Evolutionary conservation across 37 sponge, comb jelly and placozoan species (phyloP).

Genomic region (Aplysina aerophoba): DNA sequence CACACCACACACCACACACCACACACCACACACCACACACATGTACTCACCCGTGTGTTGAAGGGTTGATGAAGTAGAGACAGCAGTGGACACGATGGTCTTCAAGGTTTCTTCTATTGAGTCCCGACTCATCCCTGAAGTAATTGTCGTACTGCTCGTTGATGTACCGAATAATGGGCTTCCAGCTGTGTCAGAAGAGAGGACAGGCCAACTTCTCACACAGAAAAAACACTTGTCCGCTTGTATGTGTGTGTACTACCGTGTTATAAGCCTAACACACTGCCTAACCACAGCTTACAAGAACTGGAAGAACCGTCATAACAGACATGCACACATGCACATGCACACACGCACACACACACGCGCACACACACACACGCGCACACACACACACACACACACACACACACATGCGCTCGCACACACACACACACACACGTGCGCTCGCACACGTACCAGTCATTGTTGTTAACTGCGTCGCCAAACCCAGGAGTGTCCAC

Average conservation of each 20-base stretch:
- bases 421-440: conserved; percentile 39
- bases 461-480: conserved; percentile 91
- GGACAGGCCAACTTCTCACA: neutral
- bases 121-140: conserved; percentile 92
- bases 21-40: neutral
- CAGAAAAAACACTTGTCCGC: neutral
- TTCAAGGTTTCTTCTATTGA: conserved; percentile 93
- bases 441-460: conserved; percentile 70
- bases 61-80: conserved; percentile 94
- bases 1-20: too few species aligned
- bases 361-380: neutral
- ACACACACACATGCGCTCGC: neutral
- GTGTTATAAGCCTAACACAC: too few species aligned
- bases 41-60: conserved; percentile 87
- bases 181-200: conserved; percentile 66
- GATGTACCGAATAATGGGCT: conserved; percentile 90
- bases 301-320: neutral
- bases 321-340: neutral
- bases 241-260: conserved; percentile 62
- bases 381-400: conserved; percentile 34
- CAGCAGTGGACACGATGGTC: conserved; percentile 99
- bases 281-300: too few species aligned
- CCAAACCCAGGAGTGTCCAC: conserved; percentile 99
- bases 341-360: neutral
- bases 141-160: conserved; percentile 95